A percentile compares a stretch with the other conserved stretches of the same genome.
phyloP scores from a whole-genome alignment of 1,140 invertebrate genomes.

The Pachypeltis micranthus region DNA sequence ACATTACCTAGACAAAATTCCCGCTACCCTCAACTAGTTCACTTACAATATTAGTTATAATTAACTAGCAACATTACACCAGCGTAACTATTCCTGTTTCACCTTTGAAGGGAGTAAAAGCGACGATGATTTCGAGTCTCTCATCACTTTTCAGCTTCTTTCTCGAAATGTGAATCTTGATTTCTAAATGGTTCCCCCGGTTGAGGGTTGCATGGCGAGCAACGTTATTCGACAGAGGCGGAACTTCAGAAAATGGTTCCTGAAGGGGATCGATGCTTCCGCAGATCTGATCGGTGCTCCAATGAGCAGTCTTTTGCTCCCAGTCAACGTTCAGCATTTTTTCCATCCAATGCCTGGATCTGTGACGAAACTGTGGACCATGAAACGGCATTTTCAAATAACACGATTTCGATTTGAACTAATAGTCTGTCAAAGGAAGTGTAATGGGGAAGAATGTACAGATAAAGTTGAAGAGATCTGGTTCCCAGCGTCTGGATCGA shows the following conservation, averaged over 20 bases:
- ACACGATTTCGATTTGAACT: background rate
- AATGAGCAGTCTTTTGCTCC: background rate
- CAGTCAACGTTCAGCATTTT: background rate
- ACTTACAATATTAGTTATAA: too few species aligned
- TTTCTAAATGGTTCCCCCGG: conserved; percentile 7
- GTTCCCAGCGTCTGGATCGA: too few species aligned
- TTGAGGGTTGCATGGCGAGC: conserved; percentile 3
- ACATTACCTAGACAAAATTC: too few species aligned
- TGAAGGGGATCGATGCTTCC: background rate
- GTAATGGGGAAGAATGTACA: background rate
- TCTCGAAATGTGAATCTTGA: conserved; percentile 15
- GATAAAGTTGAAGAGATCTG: too few species aligned
- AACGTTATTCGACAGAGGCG: background rate
- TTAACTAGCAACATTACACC: too few species aligned
- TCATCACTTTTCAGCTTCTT: conserved; percentile 14
- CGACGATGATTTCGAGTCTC: conserved; percentile 18
- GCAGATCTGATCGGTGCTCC: conserved; percentile 3
- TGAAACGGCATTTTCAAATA: background rate
- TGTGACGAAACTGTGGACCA: background rate
- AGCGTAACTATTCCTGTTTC: too few species aligned
- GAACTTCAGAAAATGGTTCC: background rate
- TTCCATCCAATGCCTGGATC: background rate
- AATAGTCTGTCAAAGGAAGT: background rate
- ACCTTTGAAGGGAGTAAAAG: conserved; percentile 20
- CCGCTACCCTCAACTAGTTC: too few species aligned